phyloP scores from a whole-genome alignment of 2,113 vertebrate species.

The Siniperca knerii region DNA sequence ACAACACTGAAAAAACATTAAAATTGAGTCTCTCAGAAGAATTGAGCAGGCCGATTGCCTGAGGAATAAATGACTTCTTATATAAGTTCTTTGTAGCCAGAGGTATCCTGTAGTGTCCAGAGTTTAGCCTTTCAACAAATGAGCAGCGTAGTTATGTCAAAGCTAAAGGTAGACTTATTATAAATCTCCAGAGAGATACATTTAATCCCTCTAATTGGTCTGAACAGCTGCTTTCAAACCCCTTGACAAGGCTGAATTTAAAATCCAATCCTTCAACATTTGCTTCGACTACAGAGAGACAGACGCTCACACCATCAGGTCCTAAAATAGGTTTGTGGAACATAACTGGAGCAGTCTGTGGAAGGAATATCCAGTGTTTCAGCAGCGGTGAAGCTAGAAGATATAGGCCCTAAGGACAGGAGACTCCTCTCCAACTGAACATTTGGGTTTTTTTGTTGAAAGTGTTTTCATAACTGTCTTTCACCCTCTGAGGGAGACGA shows the following conservation, averaged over 20 bases:
- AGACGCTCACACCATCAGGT: not conserved
- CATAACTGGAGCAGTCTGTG: not conserved
- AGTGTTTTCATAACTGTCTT: not conserved
- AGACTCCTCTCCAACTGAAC: not conserved
- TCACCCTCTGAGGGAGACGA: too few relatives aligned
- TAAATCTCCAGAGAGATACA: conserved; percentile 4
- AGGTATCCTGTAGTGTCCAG: not conserved
- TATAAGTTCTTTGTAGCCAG: not conserved
- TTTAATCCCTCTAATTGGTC: not conserved
- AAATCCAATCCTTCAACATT: conserved; percentile 15
- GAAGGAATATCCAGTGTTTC: not conserved
- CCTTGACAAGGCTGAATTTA: not conserved
- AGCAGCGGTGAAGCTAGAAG: not conserved
- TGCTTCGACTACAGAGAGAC: not conserved
- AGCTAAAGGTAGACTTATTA: not conserved
- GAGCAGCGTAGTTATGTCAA: not conserved
- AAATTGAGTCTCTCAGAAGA: too few relatives aligned
- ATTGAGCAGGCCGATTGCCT: not conserved
- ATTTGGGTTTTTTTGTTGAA: not conserved
- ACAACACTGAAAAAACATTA: not conserved
- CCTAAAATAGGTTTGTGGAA: not conserved
- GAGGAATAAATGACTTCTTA: not conserved
- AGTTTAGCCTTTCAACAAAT: not conserved
- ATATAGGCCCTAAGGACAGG: too few relatives aligned
- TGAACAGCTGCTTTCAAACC: not conserved